phyloP scores from a whole-genome alignment of 2,113 vertebrate species.

The Myocastor coypus region DNA sequence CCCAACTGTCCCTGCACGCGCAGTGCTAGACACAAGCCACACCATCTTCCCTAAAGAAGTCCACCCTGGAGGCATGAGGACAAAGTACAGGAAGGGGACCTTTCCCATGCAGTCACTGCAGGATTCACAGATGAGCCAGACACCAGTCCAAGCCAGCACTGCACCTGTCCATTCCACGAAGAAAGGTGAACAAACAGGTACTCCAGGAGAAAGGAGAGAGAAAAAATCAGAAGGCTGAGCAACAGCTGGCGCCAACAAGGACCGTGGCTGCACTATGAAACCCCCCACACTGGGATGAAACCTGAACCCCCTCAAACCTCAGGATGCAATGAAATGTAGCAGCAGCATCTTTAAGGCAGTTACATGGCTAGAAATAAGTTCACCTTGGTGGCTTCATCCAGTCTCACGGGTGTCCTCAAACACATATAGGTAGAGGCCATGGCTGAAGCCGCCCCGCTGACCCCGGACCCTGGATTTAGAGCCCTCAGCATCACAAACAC shows the following conservation, averaged over 20 bases:
- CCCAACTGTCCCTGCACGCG: background rate
- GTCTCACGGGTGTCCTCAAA: accelerated
- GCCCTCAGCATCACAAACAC: accelerated
- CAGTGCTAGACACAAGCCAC: background rate
- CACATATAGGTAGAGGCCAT: background rate
- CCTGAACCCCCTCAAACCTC: background rate
- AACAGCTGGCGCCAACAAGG: accelerated
- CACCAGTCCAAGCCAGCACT: background rate
- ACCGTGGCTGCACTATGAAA: accelerated
- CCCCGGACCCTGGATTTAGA: too few relatives aligned
- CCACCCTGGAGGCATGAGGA: background rate
- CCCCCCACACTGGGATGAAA: accelerated
- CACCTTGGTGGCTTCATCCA: background rate
- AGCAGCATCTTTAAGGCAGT: background rate
- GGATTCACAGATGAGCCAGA: accelerated
- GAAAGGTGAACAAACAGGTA: background rate
- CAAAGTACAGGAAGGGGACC: background rate
- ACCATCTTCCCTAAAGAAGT: accelerated
- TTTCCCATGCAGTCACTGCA: background rate
- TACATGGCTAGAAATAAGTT: background rate
- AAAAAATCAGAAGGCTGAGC: background rate
- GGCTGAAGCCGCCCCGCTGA: accelerated
- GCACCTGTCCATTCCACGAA: accelerated
- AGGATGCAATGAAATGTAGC: background rate
- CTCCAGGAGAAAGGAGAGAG: background rate